Evolutionary conservation across 2,888 invertebrate species (phyloP).

Genomic region (Plagodis pulveraria): DNA sequence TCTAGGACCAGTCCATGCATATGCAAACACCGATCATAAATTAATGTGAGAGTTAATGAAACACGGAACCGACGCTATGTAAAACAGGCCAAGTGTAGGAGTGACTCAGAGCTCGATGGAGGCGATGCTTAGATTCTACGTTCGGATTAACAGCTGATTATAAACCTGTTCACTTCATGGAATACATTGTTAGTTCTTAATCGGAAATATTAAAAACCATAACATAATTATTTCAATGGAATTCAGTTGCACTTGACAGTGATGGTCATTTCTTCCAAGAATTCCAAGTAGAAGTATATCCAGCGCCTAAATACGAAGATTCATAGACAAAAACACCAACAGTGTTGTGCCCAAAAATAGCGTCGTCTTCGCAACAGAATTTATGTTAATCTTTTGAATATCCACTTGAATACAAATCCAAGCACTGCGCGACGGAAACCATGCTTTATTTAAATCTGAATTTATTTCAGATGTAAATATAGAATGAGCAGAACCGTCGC

Average conservation of each 20-base stretch:
- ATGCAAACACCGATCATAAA: conserved; percentile 60
- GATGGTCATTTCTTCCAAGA: conserved; percentile 9
- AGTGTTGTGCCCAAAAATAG: conserved; percentile 24
- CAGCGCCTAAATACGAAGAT: conserved; percentile 7
- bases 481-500: conserved; percentile 20
- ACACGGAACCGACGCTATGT: conserved; percentile 60
- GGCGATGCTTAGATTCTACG: conserved; percentile 15
- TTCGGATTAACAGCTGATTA: conserved; percentile 13
- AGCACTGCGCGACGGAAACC: conserved; percentile 31
- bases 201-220: neutral
- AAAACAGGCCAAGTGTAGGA: conserved; percentile 53
- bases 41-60: conserved; percentile 66
- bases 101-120: conserved; percentile 24
- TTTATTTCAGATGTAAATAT: conserved; percentile 35
- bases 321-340: conserved; percentile 24
- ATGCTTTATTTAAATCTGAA: conserved; percentile 39
- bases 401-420: conserved; percentile 31
- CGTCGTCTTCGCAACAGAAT: conserved; percentile 28
- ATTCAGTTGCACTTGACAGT: conserved; percentile 1
- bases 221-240: conserved; percentile 13
- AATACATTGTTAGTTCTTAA: neutral
- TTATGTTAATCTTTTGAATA: conserved; percentile 30
- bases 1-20: conserved; percentile 48
- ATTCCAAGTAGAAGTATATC: conserved; percentile 12
- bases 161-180: conserved; percentile 1